phyloP scores from a whole-genome alignment of 1,140 invertebrate genomes.

The Macrobrachium nipponense region DNA sequence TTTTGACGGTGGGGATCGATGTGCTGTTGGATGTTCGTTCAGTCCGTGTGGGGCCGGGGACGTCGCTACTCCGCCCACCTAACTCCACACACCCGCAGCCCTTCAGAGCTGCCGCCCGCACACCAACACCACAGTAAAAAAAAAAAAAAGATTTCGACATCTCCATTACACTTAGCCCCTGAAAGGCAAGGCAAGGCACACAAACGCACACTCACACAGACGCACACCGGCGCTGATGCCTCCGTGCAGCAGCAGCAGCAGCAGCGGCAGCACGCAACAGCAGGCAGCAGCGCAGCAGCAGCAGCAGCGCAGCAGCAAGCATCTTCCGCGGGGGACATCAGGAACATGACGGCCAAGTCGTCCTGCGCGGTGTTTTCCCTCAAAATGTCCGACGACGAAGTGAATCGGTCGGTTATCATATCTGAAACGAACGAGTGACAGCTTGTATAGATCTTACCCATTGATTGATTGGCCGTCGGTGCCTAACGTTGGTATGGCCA shows the following conservation, averaged over 20 bases:
- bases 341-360: not conserved
- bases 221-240: not conserved
- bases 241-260: no score
- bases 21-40: slow-evolving; percentile 29
- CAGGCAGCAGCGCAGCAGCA: no score
- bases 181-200: not conserved
- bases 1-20: slow-evolving; percentile 7
- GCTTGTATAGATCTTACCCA: not conserved
- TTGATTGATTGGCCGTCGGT: no score
- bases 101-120: not conserved
- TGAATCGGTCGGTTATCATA: slow-evolving; percentile 29
- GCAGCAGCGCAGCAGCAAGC: no score
- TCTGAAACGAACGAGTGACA: slow-evolving; percentile 6
- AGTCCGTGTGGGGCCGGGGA: slow-evolving; percentile 34
- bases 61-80: slow-evolving; percentile 29
- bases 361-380: not conserved
- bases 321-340: not conserved
- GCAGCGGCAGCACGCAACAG: no score
- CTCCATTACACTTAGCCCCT: no score
- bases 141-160: no score
- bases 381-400: not conserved
- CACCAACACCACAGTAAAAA: slow-evolving; percentile 11
- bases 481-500: no score
- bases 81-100: not conserved
- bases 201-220: not conserved